Evolutionary conservation across 1,140 invertebrate genomes (phyloP).

Genomic region (Pseudomyrmex concolor): DNA sequence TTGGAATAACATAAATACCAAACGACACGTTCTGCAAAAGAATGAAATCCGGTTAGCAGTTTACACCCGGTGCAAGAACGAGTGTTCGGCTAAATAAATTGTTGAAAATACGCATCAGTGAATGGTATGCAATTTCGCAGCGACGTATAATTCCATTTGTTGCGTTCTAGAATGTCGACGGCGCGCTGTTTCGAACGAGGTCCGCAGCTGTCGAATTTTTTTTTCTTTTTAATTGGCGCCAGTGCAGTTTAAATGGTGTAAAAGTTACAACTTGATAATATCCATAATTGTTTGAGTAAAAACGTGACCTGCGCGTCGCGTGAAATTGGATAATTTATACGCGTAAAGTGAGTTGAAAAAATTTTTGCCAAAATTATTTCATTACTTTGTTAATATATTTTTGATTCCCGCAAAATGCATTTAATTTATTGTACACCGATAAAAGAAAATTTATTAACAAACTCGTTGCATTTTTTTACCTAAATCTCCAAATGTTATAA

Average conservation of each 20-base stretch:
- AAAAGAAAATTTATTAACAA: too few species aligned
- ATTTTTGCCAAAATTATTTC: constrained; percentile 15
- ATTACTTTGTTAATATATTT: constrained; percentile 25
- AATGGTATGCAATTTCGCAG: constrained; percentile 47
- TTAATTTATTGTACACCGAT: neutral
- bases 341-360: neutral
- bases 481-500: neutral
- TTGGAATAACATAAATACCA: constrained; percentile 34
- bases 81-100: constrained; percentile 46
- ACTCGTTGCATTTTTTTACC: neutral
- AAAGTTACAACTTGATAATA: constrained; percentile 33
- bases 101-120: constrained; percentile 50
- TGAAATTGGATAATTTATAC: constrained; percentile 27
- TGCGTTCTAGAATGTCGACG: constrained; percentile 45
- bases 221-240: constrained; percentile 37
- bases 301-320: neutral
- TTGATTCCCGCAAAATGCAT: constrained; percentile 18
- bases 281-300: constrained; percentile 42
- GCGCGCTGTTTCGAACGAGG: constrained; percentile 27
- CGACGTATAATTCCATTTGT: constrained; percentile 54
- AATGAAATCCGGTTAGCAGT: constrained; percentile 36
- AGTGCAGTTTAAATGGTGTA: constrained; percentile 27
- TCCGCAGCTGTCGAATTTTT: constrained; percentile 31
- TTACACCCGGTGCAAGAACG: constrained; percentile 38
- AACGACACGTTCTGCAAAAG: constrained; percentile 20